These are phyloP conservation scores for Dipodomys spectabilis DNA, from an alignment of 2,113 vertebrate genomes.

Conservation along the genomic window DNA sequence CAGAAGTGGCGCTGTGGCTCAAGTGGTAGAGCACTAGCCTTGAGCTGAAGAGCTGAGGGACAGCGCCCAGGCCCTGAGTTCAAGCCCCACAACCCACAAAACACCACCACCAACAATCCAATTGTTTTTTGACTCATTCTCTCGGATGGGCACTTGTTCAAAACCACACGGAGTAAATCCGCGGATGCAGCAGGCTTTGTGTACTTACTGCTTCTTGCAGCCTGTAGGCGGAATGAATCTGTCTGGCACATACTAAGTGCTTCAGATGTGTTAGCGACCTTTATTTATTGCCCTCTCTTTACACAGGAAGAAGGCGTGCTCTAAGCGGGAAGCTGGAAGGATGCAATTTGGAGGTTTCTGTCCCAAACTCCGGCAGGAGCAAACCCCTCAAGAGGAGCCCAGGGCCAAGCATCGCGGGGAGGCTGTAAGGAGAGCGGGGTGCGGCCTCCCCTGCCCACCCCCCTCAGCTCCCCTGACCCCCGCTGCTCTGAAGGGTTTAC, in stretches of 20 bases:
- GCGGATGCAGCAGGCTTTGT: too few species aligned
- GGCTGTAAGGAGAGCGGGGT: not conserved
- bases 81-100: too few species aligned
- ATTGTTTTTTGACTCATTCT: too few species aligned
- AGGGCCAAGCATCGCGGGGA: not conserved
- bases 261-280: not conserved
- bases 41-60: too few species aligned
- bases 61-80: too few species aligned
- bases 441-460: not conserved
- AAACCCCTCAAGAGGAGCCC: not conserved
- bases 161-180: too few species aligned
- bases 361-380: not conserved
- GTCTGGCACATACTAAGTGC: not conserved
- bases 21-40: too few species aligned
- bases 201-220: not conserved
- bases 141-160: too few species aligned
- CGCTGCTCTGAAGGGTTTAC: not conserved
- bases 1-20: too few species aligned
- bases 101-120: too few species aligned
- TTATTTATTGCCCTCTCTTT: not conserved
- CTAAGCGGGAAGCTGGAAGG: conserved; percentile 14
- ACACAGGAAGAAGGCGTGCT: conserved; percentile 33
- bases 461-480: too few species aligned
- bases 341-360: conserved; percentile 3
- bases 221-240: not conserved